Evolutionary conservation across 2,888 invertebrate species (phyloP), one percentile per base, ranked within the genome.

Genomic region (Prosopocoilus inquinatus): DNA sequence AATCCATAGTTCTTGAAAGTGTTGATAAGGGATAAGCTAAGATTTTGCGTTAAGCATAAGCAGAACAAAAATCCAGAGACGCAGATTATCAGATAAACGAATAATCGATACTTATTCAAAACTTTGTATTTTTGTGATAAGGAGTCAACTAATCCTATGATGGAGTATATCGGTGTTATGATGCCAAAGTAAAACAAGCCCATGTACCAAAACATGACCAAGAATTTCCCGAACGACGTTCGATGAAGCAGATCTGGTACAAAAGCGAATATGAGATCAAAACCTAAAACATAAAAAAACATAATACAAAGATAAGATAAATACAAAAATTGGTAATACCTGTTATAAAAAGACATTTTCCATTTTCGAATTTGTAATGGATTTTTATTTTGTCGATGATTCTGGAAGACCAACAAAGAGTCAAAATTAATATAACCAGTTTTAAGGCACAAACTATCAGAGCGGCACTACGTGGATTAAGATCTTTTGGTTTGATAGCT

Each of bases 191-290:
- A 50, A 16, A 53, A 45, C 11, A 62, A 13, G 2, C 44, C 50
- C 4, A 53, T 11, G 16, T 54, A 60, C 62, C 62, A 62, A 15
- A 61, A 11, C n/a, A 52, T 11, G 0, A 38, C 33, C 13, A 53
- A 38, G 36, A 53, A 11, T 13, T 52, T 13, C 9, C 57, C 53
- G 12, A 57, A 53, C 9, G 35, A 12, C n/a, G 34, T 20, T 7
- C 57, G 44, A 16, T 44, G 43, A 9, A 57, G 34, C 36, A 53
- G 16, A 15, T 57, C 57, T 4, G 57, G 52, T 2, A 57, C 33
- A 20, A 57, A 41, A 1, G 45, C 36, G 34, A 57, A 45, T 11
- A 57, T 7, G 2, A 52, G n/a, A 16, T 46, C 39, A 3, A n/a
- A 16, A 28, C 52, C 57, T 57, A 13, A 32, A 46, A 41, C 12